Base-by-base conservation (phyloP, 2,888 invertebrate genomes). In the Mythimna pallens region DNA sequence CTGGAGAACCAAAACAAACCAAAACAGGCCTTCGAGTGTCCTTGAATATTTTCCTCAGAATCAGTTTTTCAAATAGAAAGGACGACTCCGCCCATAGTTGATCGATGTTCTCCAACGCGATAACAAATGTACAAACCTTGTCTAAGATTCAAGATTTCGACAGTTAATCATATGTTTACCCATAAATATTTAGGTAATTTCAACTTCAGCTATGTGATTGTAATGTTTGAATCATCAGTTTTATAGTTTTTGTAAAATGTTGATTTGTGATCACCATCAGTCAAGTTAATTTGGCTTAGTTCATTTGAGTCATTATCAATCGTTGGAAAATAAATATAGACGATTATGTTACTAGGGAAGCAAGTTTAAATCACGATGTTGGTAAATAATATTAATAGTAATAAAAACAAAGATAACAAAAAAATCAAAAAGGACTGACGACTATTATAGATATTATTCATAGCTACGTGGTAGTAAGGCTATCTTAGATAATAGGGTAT, bases 31-130 rank as follows among this genome's bases (percentile, higher is more conserved):
- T 50, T 58, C 40, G n/a, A 20, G 25, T 1, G 58, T 30, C 79
- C 67, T 57, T 76, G 57, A 61, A 61, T 55, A 61, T 25, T 61
- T 58, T 57, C 50, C 43, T 77, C 58, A 68, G 58, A 66, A 72
- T 80, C 65, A 80, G 65, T 69, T 76, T 69, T 76, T 47, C 10
- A 54, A 67, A 9, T 14, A 63, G 63, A 57, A 77, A 67, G 77
- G 50, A 74, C 82, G 34, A 59, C 82, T 65, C 69, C 81, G 36
- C 76, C 82, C 67, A 8, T 22, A 52, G 72, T 72, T 80, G 80
- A 82, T 82, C n/a, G 83, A 82, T 82, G 76, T 67, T 36, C n/a
- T 9, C 3, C 55, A 73, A 57, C 55, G 36, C 57, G 20, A 65
- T 64, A 34, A 57, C 20, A 61, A 67, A 81, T 80, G 78, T 62